Evolutionary conservation across 2,113 vertebrate genomes (phyloP).

Genomic region (Crotalus viridis): DNA sequence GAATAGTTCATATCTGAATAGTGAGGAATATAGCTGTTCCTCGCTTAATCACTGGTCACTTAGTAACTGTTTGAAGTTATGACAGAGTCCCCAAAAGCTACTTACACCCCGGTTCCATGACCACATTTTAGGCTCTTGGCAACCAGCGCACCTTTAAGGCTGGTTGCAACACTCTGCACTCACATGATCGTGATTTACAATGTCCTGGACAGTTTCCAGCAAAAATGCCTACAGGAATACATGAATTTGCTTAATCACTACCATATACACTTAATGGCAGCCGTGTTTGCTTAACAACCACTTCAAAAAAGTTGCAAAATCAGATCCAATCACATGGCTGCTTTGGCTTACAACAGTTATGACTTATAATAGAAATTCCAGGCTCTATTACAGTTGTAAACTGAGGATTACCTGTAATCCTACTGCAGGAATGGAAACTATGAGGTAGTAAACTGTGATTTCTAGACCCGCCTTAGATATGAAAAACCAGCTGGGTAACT

Average conservation of each 20-base stretch:
- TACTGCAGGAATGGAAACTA: not conserved
- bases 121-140: not conserved
- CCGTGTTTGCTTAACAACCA: too few relatives aligned
- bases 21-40: not conserved
- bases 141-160: not conserved
- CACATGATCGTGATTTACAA: not conserved
- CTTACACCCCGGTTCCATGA: not conserved
- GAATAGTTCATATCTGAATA: not conserved
- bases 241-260: too few relatives aligned
- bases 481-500: not conserved
- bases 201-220: not conserved
- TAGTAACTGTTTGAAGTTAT: not conserved
- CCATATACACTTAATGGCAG: too few relatives aligned
- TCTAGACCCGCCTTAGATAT: not conserved
- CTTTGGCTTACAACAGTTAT: too few relatives aligned
- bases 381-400: too few relatives aligned
- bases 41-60: not conserved
- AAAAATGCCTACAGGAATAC: not conserved
- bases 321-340: too few relatives aligned
- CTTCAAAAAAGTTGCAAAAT: too few relatives aligned
- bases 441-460: not conserved
- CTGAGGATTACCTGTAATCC: not conserved
- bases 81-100: not conserved
- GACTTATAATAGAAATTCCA: too few relatives aligned
- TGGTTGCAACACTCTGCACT: not conserved